Evolutionary conservation across 2,113 vertebrate species (phyloP).

Genomic region (Lepus americanus): DNA sequence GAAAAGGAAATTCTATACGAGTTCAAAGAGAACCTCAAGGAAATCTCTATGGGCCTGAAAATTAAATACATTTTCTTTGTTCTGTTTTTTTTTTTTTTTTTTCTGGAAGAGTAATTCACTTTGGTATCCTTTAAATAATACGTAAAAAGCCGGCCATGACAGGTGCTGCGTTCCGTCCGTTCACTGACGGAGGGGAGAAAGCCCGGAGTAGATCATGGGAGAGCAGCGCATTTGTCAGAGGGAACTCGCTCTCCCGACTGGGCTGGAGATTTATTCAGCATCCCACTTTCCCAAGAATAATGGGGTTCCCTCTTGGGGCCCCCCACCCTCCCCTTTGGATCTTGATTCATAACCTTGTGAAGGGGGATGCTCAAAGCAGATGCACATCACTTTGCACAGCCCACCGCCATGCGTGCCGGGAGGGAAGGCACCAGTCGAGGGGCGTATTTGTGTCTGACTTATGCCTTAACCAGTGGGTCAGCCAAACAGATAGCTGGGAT

Average conservation of each 20-base stretch:
- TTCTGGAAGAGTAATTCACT: slow-evolving; percentile 80
- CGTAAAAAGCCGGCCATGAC: slow-evolving; percentile 80
- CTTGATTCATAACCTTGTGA: slow-evolving; percentile 69
- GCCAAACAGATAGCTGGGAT: not conserved
- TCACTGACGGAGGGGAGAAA: slow-evolving; percentile 43
- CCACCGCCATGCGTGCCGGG: not conserved
- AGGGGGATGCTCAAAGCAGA: slow-evolving; percentile 60
- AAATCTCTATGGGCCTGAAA: slow-evolving; percentile 54
- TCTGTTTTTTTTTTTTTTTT: slow-evolving; percentile 53
- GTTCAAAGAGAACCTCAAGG: slow-evolving; percentile 47
- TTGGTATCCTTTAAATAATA: slow-evolving; percentile 82
- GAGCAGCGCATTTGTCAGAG: slow-evolving; percentile 75
- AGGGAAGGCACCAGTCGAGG: not conserved
- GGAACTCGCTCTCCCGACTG: slow-evolving; percentile 74
- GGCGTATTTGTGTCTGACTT: not conserved
- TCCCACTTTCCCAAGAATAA: slow-evolving; percentile 71
- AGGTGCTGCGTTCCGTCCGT: slow-evolving; percentile 72
- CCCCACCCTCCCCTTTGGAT: slow-evolving; percentile 54
- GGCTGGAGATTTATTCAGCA: slow-evolving; percentile 70
- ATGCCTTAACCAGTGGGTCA: not conserved
- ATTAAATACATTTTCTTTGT: slow-evolving; percentile 71
- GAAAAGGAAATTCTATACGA: slow-evolving; percentile 42
- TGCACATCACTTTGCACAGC: slow-evolving; percentile 56
- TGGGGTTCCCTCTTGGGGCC: slow-evolving; percentile 20
- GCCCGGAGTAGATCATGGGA: slow-evolving; percentile 73